Evolutionary conservation across 1,140 invertebrate species (phyloP), one percentile per base, ranked within the genome.

Genomic region (Brachionus plicatilis): DNA sequence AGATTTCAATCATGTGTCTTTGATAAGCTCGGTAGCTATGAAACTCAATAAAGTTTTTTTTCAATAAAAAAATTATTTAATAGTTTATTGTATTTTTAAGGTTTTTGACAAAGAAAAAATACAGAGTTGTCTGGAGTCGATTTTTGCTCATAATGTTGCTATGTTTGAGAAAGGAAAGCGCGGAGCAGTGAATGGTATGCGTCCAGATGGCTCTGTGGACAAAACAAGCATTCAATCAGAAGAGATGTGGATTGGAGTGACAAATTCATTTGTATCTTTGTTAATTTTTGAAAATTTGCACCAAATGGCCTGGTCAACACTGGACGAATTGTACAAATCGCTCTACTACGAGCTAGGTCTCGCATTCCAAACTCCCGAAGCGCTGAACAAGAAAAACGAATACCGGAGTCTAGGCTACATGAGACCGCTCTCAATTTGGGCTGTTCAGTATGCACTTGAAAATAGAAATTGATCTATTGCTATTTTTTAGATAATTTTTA

Each of bases 241-340:
- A 90, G 95, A 97, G 90, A 93, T 95, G 86, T 97, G 96, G 96
- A 93, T 92, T 1, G 96, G 96, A 0, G 94, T 96, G 37, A 93
- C 93, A 0, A 97, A 95, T 87, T 93, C 92, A 1, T 87, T 96
- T 2, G 93, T 94, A 5, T 92, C 95, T 5, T 92, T 93, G 41
- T 94, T 97, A 93, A 93, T 97, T 65, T 92, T 93, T 86, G 93
- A 95, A 92, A 94, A 93, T 2, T 93, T 96, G 93, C 90, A 92
- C 37, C 92, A 94, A 83, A 93, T 96, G 91, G 95, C 93, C 3
- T 96, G 95, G 86, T 91, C 92, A 86, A 96, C 94, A 0, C 94
- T 94, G 0, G 93, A 94, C 85, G 95, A 95, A 65, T 91, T 95
- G 86, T 94, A 95, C 89, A 92, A 93, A 85, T 94, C 94, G 3